Percentiles rank a stretch among this genome's conserved stretches.
Evolutionary conservation across 1,140 invertebrate genomes (phyloP).

Genomic region (Drosophila eugracilis): DNA sequence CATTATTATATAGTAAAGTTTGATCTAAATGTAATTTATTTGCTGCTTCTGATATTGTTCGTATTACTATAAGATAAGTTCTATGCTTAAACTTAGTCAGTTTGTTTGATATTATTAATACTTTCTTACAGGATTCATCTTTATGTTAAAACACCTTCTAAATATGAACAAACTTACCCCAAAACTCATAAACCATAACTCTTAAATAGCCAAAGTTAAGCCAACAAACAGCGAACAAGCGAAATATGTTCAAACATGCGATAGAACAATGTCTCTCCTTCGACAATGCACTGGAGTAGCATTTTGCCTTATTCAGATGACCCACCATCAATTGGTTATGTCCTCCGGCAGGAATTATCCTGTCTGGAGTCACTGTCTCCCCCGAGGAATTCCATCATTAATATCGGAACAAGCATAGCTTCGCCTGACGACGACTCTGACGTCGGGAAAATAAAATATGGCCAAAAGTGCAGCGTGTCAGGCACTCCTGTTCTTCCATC

Average conservation of each 20-base stretch:
- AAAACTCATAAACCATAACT: not conserved
- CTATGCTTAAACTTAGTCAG: too few species aligned
- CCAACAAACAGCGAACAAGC: not conserved
- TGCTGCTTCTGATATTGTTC: too few species aligned
- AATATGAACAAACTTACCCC: too few species aligned
- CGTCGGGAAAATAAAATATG: conserved; percentile 65
- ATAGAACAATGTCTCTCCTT: not conserved
- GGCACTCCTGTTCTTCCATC: conserved; percentile 6
- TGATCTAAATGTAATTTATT: too few species aligned
- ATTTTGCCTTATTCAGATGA: conserved; percentile 11
- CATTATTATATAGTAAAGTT: too few species aligned
- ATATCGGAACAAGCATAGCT: conserved; percentile 44
- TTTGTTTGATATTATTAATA: too few species aligned
- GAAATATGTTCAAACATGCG: not conserved
- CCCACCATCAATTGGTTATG: conserved; percentile 36
- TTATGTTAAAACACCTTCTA: too few species aligned
- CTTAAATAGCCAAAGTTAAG: not conserved
- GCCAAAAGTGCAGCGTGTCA: conserved; percentile 66
- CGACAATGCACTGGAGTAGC: not conserved
- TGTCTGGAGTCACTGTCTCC: conserved; percentile 24
- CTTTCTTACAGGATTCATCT: too few species aligned
- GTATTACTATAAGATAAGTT: too few species aligned
- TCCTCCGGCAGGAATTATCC: conserved; percentile 23
- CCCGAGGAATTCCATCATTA: conserved; percentile 51
- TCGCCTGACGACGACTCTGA: conserved; percentile 26